These are phyloP conservation scores for Cercopithecus mona DNA, from an alignment of 2,113 vertebrate species.

Conservation along the genomic window DNA sequence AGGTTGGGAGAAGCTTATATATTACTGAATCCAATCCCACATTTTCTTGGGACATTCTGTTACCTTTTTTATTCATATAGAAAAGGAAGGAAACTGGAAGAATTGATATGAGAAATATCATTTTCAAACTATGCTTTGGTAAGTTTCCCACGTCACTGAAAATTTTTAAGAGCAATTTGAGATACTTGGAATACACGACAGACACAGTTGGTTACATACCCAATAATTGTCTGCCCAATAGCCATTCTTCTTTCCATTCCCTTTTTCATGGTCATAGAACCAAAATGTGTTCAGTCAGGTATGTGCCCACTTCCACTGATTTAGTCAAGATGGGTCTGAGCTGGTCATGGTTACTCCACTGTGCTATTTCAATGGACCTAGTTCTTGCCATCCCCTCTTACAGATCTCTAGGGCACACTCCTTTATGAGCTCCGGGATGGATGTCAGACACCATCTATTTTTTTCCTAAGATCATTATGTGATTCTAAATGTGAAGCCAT, in stretches of 20 bases:
- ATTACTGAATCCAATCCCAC: background rate
- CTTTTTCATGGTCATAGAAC: background rate
- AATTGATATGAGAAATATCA: conserved; percentile 7
- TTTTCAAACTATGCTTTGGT: background rate
- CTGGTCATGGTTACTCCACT: background rate
- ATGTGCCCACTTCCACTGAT: background rate
- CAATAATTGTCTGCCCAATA: background rate
- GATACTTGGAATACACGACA: background rate
- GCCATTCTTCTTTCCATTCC: background rate
- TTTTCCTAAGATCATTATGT: background rate
- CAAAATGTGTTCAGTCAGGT: background rate
- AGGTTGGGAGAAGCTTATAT: background rate
- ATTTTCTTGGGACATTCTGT: background rate
- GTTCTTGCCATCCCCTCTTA: background rate
- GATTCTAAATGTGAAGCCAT: background rate
- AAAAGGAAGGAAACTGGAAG: background rate
- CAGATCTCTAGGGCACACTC: background rate
- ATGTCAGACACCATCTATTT: background rate
- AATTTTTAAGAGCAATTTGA: background rate
- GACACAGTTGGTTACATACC: background rate
- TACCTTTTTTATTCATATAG: background rate
- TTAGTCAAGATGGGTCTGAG: background rate
- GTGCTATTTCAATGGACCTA: background rate
- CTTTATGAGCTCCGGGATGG: background rate
- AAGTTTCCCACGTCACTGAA: conserved; percentile 14